Percentiles rank a stretch among this genome's conserved stretches.
Evolutionary conservation across 1,140 invertebrate species (phyloP).

Genomic region (Bombus ignitus): DNA sequence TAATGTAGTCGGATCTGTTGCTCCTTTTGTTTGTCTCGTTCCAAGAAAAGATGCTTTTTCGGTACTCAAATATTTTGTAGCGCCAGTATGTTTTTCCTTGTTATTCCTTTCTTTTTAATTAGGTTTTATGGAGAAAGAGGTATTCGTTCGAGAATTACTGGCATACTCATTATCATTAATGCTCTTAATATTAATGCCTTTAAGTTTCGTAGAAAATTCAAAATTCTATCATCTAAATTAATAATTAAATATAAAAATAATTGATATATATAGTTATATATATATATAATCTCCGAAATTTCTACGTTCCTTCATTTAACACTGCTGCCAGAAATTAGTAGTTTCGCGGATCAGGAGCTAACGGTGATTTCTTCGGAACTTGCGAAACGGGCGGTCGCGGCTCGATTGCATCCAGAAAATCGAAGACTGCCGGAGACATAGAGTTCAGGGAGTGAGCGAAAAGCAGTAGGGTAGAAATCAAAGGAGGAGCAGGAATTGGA

Average conservation of each 20-base stretch:
- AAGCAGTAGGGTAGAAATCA: not conserved
- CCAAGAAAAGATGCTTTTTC: too few species aligned
- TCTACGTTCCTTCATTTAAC: too few species aligned
- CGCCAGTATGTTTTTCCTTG: not conserved
- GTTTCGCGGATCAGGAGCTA: not conserved
- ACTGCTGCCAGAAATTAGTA: not conserved
- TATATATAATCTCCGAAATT: not conserved
- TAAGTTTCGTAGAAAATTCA: too few species aligned
- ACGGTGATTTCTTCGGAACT: constrained; percentile 6
- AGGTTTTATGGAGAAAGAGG: too few species aligned
- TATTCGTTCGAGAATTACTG: too few species aligned
- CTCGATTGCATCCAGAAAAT: constrained; percentile 41
- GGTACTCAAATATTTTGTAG: not conserved
- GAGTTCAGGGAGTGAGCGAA: not conserved
- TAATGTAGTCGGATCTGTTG: not conserved
- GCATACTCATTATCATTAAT: too few species aligned
- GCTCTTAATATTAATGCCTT: too few species aligned
- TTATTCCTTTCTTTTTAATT: too few species aligned
- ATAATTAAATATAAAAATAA: too few species aligned
- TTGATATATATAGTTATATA: too few species aligned
- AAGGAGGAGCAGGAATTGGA: not conserved
- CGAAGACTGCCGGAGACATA: not conserved
- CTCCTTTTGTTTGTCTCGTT: not conserved
- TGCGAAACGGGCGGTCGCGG: not conserved
- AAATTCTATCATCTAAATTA: too few species aligned